Evolutionary conservation across 1,140 invertebrate species (phyloP).

Genomic region (Sinonovacula constricta): DNA sequence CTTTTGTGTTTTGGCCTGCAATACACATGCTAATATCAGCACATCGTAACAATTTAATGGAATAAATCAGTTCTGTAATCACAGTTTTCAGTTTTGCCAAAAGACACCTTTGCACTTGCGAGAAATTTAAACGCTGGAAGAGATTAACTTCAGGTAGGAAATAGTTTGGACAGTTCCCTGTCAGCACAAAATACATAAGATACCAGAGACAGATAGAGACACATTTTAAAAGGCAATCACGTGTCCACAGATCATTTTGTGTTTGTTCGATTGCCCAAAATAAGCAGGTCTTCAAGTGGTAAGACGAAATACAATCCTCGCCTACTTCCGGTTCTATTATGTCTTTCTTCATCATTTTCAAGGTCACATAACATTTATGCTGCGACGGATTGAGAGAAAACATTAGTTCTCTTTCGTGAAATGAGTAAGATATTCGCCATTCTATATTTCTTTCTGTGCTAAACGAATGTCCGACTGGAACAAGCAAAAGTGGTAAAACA

Average conservation of each 20-base stretch:
- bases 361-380: constrained; percentile 26
- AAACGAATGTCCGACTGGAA: constrained; percentile 13
- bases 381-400: constrained; percentile 14
- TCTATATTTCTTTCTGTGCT: constrained; percentile 14
- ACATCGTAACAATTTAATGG: background rate
- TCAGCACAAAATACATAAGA: background rate
- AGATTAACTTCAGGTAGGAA: constrained; percentile 19
- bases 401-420: constrained; percentile 25
- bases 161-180: constrained; percentile 15
- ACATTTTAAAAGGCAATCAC: constrained; percentile 17
- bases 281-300: constrained; percentile 27
- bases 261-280: constrained; percentile 21
- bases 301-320: background rate
- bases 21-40: background rate
- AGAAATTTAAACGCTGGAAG: constrained; percentile 8
- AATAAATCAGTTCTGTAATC: background rate
- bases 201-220: constrained; percentile 1
- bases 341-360: constrained; percentile 31
- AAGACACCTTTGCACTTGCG: background rate
- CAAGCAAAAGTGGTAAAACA: constrained; percentile 3
- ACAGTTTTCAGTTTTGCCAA: background rate
- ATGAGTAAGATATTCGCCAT: constrained; percentile 34
- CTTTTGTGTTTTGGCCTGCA: background rate
- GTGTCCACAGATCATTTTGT: background rate
- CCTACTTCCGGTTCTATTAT: constrained; percentile 7